Percentiles rank a stretch among this genome's conserved stretches.
Conservation (phyloP, 2,797 vertebrate genomes). For the Gobio occitaniae region DNA sequence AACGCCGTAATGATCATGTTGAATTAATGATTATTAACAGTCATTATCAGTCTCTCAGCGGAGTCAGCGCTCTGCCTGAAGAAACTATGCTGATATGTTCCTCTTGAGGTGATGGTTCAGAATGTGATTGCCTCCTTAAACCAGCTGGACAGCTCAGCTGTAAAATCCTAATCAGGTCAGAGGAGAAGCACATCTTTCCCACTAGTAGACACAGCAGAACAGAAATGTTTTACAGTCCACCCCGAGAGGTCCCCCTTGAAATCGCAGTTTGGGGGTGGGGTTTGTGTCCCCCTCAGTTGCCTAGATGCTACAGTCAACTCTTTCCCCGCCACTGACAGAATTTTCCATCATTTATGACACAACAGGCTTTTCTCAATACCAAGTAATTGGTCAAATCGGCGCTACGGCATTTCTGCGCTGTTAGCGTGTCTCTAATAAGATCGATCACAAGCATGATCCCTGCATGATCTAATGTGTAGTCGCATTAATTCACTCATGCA, state of each 20-base stretch:
- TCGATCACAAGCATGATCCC: too few species aligned
- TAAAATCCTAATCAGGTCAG: constrained; percentile 11
- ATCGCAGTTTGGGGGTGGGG: too few species aligned
- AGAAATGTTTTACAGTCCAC: neutral
- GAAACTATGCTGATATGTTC: neutral
- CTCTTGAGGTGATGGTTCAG: constrained; percentile 31
- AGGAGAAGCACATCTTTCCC: neutral
- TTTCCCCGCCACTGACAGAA: too few species aligned
- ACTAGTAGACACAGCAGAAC: neutral
- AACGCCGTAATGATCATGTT: constrained; percentile 20
- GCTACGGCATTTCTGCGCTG: too few species aligned
- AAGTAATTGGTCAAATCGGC: too few species aligned
- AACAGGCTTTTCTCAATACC: too few species aligned
- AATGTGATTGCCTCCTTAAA: constrained; percentile 35
- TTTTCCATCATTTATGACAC: too few species aligned
- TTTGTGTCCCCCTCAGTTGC: too few species aligned
- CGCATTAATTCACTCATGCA: too few species aligned
- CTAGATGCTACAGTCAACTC: too few species aligned
- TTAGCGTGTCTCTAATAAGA: too few species aligned
- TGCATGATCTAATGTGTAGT: too few species aligned
- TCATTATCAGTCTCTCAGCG: constrained; percentile 12
- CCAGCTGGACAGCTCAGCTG: constrained; percentile 25
- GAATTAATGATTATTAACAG: constrained; percentile 35
- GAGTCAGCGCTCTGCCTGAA: neutral
- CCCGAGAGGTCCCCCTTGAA: neutral